Base-by-base conservation (phyloP, 2,113 vertebrate species). In the Pseudorhombus dupliciocellatus region DNA sequence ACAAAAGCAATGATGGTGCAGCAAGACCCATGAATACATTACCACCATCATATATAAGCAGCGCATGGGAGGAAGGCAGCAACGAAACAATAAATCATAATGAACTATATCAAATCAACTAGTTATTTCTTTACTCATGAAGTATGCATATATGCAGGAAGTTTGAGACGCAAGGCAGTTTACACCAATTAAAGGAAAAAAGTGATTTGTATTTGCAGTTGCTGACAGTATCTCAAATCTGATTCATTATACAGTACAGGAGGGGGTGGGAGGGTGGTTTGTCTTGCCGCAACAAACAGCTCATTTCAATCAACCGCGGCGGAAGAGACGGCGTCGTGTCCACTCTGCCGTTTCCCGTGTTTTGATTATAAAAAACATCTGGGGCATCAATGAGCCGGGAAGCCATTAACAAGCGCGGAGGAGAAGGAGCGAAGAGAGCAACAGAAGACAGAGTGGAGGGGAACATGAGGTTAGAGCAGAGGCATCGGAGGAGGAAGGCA, bases 321-420 rank as follows among this genome's bases (percentile, higher is more conserved):
- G 44, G 65, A 67, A 26, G 26, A 71, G 59, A 70, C 31, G 20
- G 72, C 37, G 50, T 50, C 66, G 71, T 86, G 84, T 89, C 87
- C 81, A 87, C 75, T 88, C 66, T 82, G 72, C 68, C 68, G 66
- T 88, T 84, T 81, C 60, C 75, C 79, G 53, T 89, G 82, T 89
- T 92, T 89, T 89, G 76, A 92, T 79, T 84, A 85, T 63, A 66
- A 83, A 83, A 89, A 92, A 88, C 90, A 88, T 92, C 89, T 89
- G 90, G 84, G 66, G 67, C 79, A 74, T 84, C 90, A 92, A 90
- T 92, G 91, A 92, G 87, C 84, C 79, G 65, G 72, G 76, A 91
- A 84, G 80, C 85, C 77, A 89, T 93, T 92, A 92, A 90, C 86
- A 87, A 84, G 86, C 80, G 69, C 24, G 55, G 50, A 22, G 75